Conservation (phyloP, 1,140 invertebrate genomes). For the Drosophila eugracilis region DNA sequence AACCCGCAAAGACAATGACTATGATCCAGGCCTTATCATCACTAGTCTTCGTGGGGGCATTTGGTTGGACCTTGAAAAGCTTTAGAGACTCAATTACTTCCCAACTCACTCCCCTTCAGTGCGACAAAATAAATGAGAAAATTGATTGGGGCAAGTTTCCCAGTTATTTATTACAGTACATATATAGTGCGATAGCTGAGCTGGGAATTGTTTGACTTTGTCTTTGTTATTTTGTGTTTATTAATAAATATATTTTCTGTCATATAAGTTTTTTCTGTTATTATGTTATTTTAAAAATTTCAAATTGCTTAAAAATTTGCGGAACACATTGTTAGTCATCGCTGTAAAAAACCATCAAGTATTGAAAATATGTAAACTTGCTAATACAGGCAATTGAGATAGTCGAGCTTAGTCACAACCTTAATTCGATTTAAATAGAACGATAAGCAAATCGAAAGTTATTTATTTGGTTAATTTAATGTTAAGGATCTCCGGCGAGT, state of each 20-base stretch:
- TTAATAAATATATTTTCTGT: not conserved
- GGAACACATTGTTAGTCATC: no score
- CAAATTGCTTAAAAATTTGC: no score
- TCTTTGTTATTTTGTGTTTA: no score
- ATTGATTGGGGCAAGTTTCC: not conserved
- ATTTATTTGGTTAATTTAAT: conserved; percentile 53
- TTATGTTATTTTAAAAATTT: no score
- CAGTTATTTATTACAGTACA: not conserved
- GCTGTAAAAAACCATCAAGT: no score
- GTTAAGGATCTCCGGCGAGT: conserved; percentile 61
- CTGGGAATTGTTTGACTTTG: not conserved
- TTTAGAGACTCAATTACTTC: conserved; percentile 20
- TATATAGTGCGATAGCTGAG: not conserved
- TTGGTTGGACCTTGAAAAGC: conserved; percentile 62
- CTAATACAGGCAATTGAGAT: no score
- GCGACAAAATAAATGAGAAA: not conserved
- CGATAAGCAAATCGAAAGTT: conserved; percentile 43
- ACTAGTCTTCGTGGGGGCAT: conserved; percentile 54
- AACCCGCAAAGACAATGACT: conserved; percentile 65
- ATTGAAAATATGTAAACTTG: no score
- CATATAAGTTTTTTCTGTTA: no score
- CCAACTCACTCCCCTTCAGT: not conserved
- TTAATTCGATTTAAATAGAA: not conserved
- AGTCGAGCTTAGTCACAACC: no score
- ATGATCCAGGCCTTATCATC: conserved; percentile 39